Percentiles rank a stretch among this genome's conserved stretches.
Conservation (phyloP, 2,797 vertebrate genomes). For the Picus viridis region DNA sequence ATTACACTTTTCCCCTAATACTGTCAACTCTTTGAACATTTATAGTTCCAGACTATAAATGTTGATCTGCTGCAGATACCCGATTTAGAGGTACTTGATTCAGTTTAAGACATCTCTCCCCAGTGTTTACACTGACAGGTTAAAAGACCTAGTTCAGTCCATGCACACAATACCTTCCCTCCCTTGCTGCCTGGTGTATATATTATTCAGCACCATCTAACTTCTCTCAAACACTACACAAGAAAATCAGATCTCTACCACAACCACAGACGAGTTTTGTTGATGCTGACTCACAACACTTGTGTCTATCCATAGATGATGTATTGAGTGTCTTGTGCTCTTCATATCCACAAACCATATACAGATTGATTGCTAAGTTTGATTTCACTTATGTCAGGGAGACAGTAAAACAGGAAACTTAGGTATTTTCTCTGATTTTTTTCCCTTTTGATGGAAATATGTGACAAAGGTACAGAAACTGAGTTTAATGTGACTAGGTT, state of each 20-base stretch:
- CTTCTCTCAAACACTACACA: not conserved
- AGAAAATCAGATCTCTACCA: not conserved
- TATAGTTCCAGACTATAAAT: not conserved
- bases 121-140: not conserved
- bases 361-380: not conserved
- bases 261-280: not conserved
- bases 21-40: not conserved
- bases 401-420: not conserved
- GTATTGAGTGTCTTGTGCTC: not conserved
- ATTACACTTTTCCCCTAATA: not conserved
- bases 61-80: not conserved
- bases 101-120: not conserved
- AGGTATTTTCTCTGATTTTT: not conserved
- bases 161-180: not conserved
- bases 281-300: not conserved
- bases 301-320: not conserved
- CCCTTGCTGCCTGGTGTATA: not conserved
- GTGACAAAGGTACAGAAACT: accelerated
- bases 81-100: not conserved
- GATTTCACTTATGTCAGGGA: not conserved
- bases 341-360: not conserved
- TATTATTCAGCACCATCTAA: not conserved
- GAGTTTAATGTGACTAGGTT: not conserved
- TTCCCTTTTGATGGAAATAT: not conserved
- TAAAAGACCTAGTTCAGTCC: not conserved